Evolutionary conservation across 64 coral and sea anemone genomes (phyloP).

Genomic region (Pocillopora verrucosa): DNA sequence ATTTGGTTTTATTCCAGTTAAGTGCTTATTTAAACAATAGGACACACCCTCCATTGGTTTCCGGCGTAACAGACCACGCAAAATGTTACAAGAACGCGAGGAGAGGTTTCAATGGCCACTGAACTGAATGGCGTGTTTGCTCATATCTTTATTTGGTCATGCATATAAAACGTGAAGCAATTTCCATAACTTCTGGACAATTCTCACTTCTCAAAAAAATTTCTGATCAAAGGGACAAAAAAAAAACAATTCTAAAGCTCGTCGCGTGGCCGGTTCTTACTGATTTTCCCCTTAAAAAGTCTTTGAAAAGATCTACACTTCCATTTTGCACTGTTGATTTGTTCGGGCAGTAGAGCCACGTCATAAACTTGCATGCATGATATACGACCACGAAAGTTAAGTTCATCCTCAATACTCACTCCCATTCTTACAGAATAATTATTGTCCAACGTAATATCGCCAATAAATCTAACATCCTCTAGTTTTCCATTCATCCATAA

Average conservation of each 20-base stretch:
- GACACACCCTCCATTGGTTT: no score
- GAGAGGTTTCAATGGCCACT: no score
- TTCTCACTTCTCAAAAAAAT: neutral
- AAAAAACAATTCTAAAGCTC: neutral
- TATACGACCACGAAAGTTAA: conserved; percentile 33
- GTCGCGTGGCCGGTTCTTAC: neutral
- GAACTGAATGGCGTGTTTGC: no score
- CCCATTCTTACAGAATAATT: conserved; percentile 50
- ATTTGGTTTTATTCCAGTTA: no score
- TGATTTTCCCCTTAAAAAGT: no score
- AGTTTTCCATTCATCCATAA: conserved; percentile 46
- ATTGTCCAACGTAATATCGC: conserved; percentile 25
- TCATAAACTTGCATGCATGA: conserved; percentile 45
- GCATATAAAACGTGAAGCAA: no score
- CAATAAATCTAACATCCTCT: neutral
- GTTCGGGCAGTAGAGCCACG: neutral
- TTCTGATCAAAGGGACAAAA: neutral
- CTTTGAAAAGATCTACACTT: neutral
- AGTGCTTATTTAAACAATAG: no score
- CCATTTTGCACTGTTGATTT: neutral
- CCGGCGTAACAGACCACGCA: no score
- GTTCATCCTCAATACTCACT: conserved; percentile 26
- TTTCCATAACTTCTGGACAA: neutral
- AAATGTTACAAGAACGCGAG: no score
- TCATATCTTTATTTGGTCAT: no score